Evolutionary conservation across 2,888 invertebrate species (phyloP).

Genomic region (Eueremaeus valkanovi): DNA sequence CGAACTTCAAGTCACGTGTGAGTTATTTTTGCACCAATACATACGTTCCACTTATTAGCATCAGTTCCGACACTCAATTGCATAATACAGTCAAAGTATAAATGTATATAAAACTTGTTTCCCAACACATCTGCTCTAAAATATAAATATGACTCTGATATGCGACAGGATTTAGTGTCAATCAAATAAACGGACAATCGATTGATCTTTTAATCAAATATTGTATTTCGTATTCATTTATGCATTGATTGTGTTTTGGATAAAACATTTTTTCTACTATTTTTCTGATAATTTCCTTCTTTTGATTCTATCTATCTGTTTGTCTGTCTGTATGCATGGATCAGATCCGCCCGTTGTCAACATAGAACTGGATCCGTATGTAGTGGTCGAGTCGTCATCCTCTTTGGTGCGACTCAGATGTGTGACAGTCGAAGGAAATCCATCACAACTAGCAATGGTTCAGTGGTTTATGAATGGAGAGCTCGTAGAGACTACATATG

Average conservation of each 20-base stretch:
- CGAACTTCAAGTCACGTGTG: conserved; percentile 75
- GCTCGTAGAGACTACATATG: conserved; percentile 40
- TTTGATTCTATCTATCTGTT: not conserved
- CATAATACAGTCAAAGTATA: too few relatives aligned
- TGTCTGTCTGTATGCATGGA: too few relatives aligned
- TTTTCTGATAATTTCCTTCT: too few relatives aligned
- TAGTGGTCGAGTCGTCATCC: conserved; percentile 71
- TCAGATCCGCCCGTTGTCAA: conserved; percentile 48
- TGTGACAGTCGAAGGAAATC: conserved; percentile 74
- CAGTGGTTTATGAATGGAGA: conserved; percentile 82
- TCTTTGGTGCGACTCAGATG: conserved; percentile 77
- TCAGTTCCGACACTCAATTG: too few relatives aligned
- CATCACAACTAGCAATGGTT: conserved; percentile 65
- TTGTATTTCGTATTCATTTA: not conserved
- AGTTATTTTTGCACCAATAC: conserved; percentile 55
- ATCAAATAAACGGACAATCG: not conserved
- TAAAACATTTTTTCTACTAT: too few relatives aligned
- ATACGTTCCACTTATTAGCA: too few relatives aligned
- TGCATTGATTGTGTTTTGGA: not conserved
- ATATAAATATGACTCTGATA: too few relatives aligned
- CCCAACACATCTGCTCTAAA: too few relatives aligned
- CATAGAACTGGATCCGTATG: conserved; percentile 65
- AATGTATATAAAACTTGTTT: too few relatives aligned
- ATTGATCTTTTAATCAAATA: not conserved
- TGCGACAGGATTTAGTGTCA: too few relatives aligned